Base-by-base conservation (phyloP, 2,113 vertebrate genomes). In the Piprites chloris region DNA sequence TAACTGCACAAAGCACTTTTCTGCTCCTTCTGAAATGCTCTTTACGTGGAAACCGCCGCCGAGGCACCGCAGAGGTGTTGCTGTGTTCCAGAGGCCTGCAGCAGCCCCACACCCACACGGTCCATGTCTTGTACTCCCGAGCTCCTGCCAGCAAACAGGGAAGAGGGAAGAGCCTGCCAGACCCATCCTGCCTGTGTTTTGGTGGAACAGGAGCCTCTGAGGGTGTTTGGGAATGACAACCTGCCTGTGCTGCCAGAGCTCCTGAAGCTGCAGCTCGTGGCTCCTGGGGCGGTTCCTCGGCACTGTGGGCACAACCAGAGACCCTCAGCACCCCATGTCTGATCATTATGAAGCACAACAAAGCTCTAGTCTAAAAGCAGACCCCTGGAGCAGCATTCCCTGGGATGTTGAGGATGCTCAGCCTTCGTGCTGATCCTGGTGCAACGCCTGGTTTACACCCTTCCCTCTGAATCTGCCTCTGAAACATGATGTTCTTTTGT, bases 181-280 rank as follows among this genome's bases (percentile, higher is more conserved):
- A 17, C 7, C 30, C 8, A 0, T 4, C 67, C 65, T 39, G 15
- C 11, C 41, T 12, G 47, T 2, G 5, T 5, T 44, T 6, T 35
- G n/a, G 9, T 12, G 55, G 61, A 49, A 23, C 53, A 33, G 61
- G 32, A 80, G 52, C 82, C 66, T 23, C 69, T 15, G 62, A 20
- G 89, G 68, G 4, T 5, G n/a, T 4, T 14, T 49, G 49, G 7
- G n/a, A 59, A 9, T 13, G 24, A 26, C 5, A 47, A 52, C 30
- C 72, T 52, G 37, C 35, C 75, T 6, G 24, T 32, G 59, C 41
- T 49, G 28, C 58, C 42, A 30, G 33, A 19, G 21, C 2, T 3
- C n/a, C 63, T 30, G 50, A 11, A 30, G 32, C 59, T 82, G 58
- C 58, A 72, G 65, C 21, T 3, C 30, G 71, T 12, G 52, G 22